Conservation (phyloP, 2,113 vertebrate genomes). For the Carassius auratus region DNA sequence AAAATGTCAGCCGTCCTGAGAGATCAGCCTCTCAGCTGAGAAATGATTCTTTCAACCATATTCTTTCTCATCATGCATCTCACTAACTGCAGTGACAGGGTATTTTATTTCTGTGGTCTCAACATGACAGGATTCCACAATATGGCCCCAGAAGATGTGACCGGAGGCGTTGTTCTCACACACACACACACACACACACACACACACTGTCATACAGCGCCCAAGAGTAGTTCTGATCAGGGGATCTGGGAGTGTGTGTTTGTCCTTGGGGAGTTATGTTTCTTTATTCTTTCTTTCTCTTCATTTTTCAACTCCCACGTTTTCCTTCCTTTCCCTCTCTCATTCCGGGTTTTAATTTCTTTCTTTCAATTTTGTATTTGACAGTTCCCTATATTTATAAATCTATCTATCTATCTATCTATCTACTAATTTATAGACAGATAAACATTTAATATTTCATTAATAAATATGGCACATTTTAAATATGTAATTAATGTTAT, state of each 20-base stretch:
- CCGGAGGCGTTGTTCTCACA: not conserved
- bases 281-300: not conserved
- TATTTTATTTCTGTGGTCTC: slow-evolving; percentile 32
- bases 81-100: slow-evolving; percentile 34
- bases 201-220: not conserved
- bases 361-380: not conserved
- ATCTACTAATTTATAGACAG: too few relatives aligned
- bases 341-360: not conserved
- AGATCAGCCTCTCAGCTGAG: slow-evolving; percentile 19
- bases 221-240: not conserved
- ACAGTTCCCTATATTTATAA: too few relatives aligned
- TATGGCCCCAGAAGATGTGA: slow-evolving; percentile 9
- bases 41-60: slow-evolving; percentile 21
- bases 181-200: not conserved
- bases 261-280: not conserved
- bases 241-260: not conserved
- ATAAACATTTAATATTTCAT: too few relatives aligned
- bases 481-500: too few relatives aligned
- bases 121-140: slow-evolving; percentile 27
- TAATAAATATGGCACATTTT: too few relatives aligned
- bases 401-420: too few relatives aligned
- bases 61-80: slow-evolving; percentile 42
- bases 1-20: slow-evolving; percentile 35
- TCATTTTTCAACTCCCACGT: not conserved
- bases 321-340: not conserved